Evolutionary conservation across 1,140 invertebrate species (phyloP), one percentile per base, ranked within the genome.

Genomic region (Venturia canescens): DNA sequence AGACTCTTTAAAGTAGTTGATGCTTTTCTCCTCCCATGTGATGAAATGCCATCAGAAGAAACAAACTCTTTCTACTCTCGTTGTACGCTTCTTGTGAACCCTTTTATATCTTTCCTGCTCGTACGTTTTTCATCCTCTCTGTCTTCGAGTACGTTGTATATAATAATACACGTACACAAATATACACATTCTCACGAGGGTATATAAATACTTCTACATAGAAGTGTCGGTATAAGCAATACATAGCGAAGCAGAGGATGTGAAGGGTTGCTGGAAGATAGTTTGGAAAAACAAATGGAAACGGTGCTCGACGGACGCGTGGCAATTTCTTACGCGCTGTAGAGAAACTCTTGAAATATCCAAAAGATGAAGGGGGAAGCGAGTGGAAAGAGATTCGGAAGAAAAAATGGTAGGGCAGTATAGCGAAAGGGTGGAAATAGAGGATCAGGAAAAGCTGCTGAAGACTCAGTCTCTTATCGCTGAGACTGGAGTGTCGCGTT

Each of bases 281-380:
- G 76, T 29, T 78, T 44, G 31, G 77, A 83, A 81, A 79, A 81
- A 85, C 81, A 85, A 85, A 84, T 84, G 82, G 78, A 85, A 84
- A 85, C 79, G 72, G 79, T 80, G 38, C 71, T 83, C 76, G 48
- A 63, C 77, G 67, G 78, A 75, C 79, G 77, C 53, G 76, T 69
- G 34, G 80, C 79, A 82, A 85, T 85, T 84, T 83, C 77, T 85
- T 82, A 77, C 78, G 50, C 66, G 21, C 57, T 63, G 15, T 63
- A 63, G 11, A 63, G 60, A 26, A 1, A 63, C 38, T 5, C 38
- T n/a, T n/a, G 38, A 9, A 11, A 9, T 44, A 44, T 44, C 38
- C 38, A 44, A 4, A 44, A 44, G 38, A 44, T 44, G 38, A 44
- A 44, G 13, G 13, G 38, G 11, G 38, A 34, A 34, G 34, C 3